phyloP scores from a whole-genome alignment of 2,888 invertebrate species.

The Chrysotoxum bicinctum region DNA sequence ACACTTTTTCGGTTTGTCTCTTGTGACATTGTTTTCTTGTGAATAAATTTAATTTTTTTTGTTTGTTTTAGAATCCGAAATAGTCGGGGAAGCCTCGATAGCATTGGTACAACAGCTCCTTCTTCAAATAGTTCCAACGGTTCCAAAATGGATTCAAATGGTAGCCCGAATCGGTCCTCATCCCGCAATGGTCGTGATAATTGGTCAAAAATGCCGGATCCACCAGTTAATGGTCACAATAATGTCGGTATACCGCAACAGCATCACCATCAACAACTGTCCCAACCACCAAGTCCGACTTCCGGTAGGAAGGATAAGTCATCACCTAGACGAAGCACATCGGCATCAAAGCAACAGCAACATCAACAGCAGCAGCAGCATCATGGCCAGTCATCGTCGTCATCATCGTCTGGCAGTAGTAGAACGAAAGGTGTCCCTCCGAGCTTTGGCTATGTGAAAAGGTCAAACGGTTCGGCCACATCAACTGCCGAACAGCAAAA shows the following conservation, averaged over 20 bases:
- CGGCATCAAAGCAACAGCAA: slow-evolving; percentile 73
- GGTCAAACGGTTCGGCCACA: slow-evolving; percentile 85
- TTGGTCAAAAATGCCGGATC: slow-evolving; percentile 81
- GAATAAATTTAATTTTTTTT: neutral
- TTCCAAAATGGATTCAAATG: slow-evolving; percentile 78
- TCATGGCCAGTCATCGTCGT: slow-evolving; percentile 59
- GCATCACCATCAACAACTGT: slow-evolving; percentile 61
- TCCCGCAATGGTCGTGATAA: slow-evolving; percentile 80
- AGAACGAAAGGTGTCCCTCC: slow-evolving; percentile 90
- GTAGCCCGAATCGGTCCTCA: slow-evolving; percentile 74
- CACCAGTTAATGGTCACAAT: slow-evolving; percentile 74
- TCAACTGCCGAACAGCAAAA: slow-evolving; percentile 81
- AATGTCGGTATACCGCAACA: slow-evolving; percentile 53
- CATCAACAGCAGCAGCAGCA: slow-evolving; percentile 47
- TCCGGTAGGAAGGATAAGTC: slow-evolving; percentile 79
- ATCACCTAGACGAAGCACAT: slow-evolving; percentile 80
- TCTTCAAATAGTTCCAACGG: slow-evolving; percentile 79
- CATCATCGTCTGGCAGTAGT: slow-evolving; percentile 77
- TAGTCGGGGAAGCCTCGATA: slow-evolving; percentile 81
- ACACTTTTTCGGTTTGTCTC: neutral
- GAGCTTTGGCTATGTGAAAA: slow-evolving; percentile 92
- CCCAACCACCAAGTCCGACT: slow-evolving; percentile 74
- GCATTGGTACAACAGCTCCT: slow-evolving; percentile 80
- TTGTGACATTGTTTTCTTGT: neutral
- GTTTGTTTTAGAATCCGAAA: slow-evolving; percentile 79